Conservation (phyloP, 2,113 vertebrate species). For the Misgurnus anguillicaudatus region DNA sequence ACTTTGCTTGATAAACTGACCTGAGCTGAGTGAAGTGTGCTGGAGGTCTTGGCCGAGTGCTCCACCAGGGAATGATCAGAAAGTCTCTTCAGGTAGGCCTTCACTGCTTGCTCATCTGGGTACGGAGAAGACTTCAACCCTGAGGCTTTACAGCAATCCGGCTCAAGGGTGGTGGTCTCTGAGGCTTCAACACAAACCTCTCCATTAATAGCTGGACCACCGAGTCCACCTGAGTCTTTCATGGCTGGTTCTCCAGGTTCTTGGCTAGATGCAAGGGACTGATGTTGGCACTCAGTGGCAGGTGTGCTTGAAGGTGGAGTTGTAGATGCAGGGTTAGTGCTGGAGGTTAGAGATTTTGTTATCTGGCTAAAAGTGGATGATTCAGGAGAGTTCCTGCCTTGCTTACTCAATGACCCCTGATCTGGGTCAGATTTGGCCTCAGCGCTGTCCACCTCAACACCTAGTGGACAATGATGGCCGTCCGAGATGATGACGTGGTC, state of each 20-base stretch:
- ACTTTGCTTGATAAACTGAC: constrained; percentile 53
- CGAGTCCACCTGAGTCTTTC: constrained; percentile 17
- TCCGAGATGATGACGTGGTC: constrained; percentile 99
- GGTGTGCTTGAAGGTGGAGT: neutral
- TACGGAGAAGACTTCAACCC: constrained; percentile 66
- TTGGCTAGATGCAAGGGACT: constrained; percentile 16
- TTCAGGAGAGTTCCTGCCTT: constrained; percentile 60
- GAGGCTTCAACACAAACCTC: constrained; percentile 41
- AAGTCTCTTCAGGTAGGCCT: constrained; percentile 77
- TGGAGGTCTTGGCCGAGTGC: constrained; percentile 58
- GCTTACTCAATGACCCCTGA: neutral
- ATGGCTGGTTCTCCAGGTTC: neutral
- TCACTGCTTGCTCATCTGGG: constrained; percentile 78
- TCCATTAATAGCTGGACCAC: constrained; percentile 52
- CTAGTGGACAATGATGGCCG: constrained; percentile 87
- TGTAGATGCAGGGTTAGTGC: constrained; percentile 10
- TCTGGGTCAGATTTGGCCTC: constrained; percentile 55
- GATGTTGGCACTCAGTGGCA: neutral
- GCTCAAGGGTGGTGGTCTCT: neutral
- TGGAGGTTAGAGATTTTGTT: neutral
- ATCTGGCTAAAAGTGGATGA: too few species aligned
- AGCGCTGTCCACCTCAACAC: constrained; percentile 75
- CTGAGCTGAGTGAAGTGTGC: constrained; percentile 62
- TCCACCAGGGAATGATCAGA: constrained; percentile 72
- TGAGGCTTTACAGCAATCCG: neutral